Conservation (phyloP, 2,888 invertebrate species). For the Latheticus oryzae region DNA sequence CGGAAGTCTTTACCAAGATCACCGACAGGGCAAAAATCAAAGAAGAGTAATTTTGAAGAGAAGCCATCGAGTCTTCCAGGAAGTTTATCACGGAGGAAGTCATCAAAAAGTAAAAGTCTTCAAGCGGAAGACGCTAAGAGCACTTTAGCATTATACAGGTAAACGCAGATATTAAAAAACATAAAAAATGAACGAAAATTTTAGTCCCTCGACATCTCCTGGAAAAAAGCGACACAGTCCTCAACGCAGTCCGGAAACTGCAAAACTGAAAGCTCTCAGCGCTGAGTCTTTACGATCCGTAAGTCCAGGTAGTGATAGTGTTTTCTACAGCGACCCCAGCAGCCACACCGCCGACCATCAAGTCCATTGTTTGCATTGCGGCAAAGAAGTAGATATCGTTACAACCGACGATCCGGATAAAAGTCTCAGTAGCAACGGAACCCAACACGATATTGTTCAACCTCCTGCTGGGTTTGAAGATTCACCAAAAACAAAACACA, state of each 20-base stretch:
- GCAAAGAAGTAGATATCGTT: constrained; percentile 75
- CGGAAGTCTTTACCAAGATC: constrained; percentile 74
- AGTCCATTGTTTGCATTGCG: constrained; percentile 85
- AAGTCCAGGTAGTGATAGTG: constrained; percentile 90
- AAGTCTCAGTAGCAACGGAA: constrained; percentile 46
- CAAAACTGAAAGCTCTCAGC: constrained; percentile 81
- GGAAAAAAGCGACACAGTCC: constrained; percentile 66
- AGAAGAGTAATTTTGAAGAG: constrained; percentile 55
- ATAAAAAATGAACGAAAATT: neutral
- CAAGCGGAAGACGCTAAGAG: constrained; percentile 57
- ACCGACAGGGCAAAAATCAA: constrained; percentile 67
- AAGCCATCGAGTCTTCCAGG: constrained; percentile 62
- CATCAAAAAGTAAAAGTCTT: constrained; percentile 65
- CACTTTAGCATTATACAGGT: constrained; percentile 42
- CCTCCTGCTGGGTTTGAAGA: constrained; percentile 92
- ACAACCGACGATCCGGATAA: constrained; percentile 62
- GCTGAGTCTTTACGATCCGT: constrained; percentile 90
- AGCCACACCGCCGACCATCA: constrained; percentile 67
- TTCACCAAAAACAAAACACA: constrained; percentile 72
- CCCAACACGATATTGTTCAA: constrained; percentile 77
- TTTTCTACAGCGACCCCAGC: constrained; percentile 87
- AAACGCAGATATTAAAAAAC: neutral
- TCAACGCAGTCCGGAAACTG: constrained; percentile 65
- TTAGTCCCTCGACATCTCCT: constrained; percentile 69
- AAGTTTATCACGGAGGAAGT: constrained; percentile 74